Percentiles rank a stretch among this genome's conserved stretches.
phyloP scores from a whole-genome alignment of 2,113 vertebrate species.

The Seriola quinqueradiata region DNA sequence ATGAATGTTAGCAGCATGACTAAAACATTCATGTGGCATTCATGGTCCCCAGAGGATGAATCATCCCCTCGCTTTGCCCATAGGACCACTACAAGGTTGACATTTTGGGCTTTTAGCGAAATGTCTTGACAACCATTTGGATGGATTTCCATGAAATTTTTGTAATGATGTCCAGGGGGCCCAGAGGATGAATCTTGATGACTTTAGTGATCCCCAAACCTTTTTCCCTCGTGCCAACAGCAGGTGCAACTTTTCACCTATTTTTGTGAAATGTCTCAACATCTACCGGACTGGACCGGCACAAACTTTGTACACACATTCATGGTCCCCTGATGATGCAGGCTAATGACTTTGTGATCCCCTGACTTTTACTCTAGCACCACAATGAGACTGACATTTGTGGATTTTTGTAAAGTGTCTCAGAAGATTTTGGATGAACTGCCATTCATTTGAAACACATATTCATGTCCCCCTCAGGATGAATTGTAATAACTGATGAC shows the following conservation, averaged over 20 bases:
- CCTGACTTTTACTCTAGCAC: background rate
- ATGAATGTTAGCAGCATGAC: background rate
- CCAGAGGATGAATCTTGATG: background rate
- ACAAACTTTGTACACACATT: background rate
- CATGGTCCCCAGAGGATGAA: constrained; percentile 3
- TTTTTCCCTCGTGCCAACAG: background rate
- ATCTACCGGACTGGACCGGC: background rate
- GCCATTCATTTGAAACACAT: background rate
- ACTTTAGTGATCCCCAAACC: too few species aligned
- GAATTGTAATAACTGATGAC: background rate
- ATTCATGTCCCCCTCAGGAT: background rate
- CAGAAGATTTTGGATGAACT: background rate
- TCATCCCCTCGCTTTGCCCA: too few species aligned
- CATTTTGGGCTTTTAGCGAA: too few species aligned
- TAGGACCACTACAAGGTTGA: too few species aligned
- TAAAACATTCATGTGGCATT: background rate
- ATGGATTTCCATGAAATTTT: too few species aligned
- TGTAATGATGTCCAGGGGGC: too few species aligned
- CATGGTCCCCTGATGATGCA: background rate
- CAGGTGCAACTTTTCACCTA: background rate
- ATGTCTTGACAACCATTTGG: too few species aligned
- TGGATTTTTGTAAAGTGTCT: background rate
- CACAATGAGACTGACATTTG: background rate
- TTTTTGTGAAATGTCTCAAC: background rate
- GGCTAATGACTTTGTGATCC: background rate